Base-by-base conservation (phyloP, 2,797 vertebrate genomes). In the Poecile montanus region DNA sequence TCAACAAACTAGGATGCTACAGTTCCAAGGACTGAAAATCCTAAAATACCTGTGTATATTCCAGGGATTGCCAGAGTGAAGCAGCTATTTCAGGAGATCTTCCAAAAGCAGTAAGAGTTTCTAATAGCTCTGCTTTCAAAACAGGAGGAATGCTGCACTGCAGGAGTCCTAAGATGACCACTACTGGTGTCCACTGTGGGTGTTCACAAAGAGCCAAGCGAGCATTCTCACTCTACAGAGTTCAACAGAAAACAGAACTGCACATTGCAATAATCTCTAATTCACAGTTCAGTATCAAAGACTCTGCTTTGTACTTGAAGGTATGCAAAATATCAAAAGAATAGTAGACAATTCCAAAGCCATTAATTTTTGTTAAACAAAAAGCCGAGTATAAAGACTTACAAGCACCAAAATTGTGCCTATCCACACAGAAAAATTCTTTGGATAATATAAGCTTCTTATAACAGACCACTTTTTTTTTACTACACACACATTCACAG, bases 81-180 rank as follows among this genome's bases (percentile, higher is more conserved):
- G 99, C 98, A 42, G 99, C 99, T 30, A 99, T 98, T 97, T 99
- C 99, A 13, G 99, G 99, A n/a, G 99, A 99, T 96, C 98, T 99
- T 86, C 99, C 99, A 86, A 99, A 99, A n/a, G 99, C 99, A 45
- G 99, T 98, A 67, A 99, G 98, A 25, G 98, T 98, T 89, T 97
- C 98, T 77, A 99, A 97, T 3, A 99, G 85, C 79, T 99, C 99
- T 0, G 98, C 99, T 97, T 99, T 99, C 72, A 99, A 98, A 84
- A 99, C 30, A 1, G 99, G 99, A 60, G 98, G 98, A 68, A 99
- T 98, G 36, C 99, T 99, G 97, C 99, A 99, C 94, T 99, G 99
- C 30, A 99, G 97, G 66, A 99, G 97, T 11, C 99, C 99, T 96
- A 99, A 94, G 97, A 99, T 99, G 65, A 99, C 99, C 26, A 99